Conservation (phyloP, 1,140 invertebrate genomes). For the Prorops nasuta region DNA sequence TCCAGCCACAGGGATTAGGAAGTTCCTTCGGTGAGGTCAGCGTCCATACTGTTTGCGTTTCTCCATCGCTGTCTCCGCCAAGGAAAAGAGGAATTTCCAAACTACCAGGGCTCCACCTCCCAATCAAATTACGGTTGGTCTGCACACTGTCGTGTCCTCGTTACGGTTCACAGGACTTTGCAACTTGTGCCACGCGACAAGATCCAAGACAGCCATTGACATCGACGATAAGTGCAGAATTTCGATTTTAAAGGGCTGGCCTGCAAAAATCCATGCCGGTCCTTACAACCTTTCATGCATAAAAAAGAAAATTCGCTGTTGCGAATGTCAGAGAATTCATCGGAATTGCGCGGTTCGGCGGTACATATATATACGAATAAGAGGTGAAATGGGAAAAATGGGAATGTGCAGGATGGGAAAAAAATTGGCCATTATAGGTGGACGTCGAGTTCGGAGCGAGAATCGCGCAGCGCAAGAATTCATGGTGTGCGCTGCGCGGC, state of each 20-base stretch:
- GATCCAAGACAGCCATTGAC: too few relatives aligned
- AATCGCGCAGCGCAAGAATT: constrained; percentile 20
- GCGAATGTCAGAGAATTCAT: too few relatives aligned
- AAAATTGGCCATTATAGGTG: not conserved
- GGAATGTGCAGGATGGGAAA: too few relatives aligned
- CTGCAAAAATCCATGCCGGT: too few relatives aligned
- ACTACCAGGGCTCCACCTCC: not conserved
- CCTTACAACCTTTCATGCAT: too few relatives aligned
- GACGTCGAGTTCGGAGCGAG: constrained; percentile 14
- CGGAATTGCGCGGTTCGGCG: not conserved
- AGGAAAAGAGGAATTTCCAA: constrained; percentile 31
- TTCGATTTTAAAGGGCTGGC: too few relatives aligned
- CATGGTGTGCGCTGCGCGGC: constrained; percentile 35
- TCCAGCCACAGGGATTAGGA: constrained; percentile 52
- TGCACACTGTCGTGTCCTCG: too few relatives aligned
- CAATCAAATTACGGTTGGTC: not conserved
- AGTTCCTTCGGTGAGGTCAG: constrained; percentile 40
- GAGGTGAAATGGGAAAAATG: too few relatives aligned
- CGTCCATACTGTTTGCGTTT: constrained; percentile 30
- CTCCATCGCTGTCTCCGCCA: constrained; percentile 24
- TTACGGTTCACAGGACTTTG: not conserved
- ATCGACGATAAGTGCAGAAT: too few relatives aligned
- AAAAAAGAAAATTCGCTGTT: too few relatives aligned
- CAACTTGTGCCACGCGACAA: not conserved
- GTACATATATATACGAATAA: not conserved